A percentile compares a stretch with the other conserved stretches of the same genome.
These are phyloP conservation scores for Agrochola macilenta DNA, from an alignment of 2,888 invertebrate genomes.

Conservation along the genomic window DNA sequence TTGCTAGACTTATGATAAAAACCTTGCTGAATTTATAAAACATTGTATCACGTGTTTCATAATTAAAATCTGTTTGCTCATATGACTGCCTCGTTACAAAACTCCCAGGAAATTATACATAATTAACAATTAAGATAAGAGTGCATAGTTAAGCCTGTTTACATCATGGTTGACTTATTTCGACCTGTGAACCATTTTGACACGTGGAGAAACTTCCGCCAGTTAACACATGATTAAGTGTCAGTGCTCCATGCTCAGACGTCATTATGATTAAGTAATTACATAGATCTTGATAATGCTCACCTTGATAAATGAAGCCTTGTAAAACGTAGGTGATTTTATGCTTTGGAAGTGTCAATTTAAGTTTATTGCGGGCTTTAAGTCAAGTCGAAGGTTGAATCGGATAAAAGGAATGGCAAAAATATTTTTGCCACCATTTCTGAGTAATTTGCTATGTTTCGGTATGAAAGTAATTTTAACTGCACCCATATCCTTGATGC, in stretches of 20 bases:
- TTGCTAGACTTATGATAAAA: background rate
- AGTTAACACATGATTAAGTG: background rate
- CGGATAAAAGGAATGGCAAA: background rate
- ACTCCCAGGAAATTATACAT: slow-evolving; percentile 3
- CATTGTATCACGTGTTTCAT: background rate
- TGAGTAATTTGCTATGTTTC: background rate
- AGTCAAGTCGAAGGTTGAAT: background rate
- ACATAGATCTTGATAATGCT: too few relatives aligned
- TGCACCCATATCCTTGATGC: background rate
- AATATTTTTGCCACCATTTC: background rate
- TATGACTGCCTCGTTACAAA: background rate
- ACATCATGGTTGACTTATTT: slow-evolving; percentile 10
- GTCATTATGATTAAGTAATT: background rate
- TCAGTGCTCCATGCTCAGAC: background rate
- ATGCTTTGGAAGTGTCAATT: background rate
- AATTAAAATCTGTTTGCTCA: background rate
- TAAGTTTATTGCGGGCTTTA: background rate
- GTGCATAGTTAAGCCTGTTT: background rate
- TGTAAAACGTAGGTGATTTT: background rate
- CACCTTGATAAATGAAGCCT: background rate
- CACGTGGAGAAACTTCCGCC: background rate
- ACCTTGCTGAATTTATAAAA: background rate
- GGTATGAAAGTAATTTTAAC: background rate
- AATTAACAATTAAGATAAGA: slow-evolving; percentile 6
- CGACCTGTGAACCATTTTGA: slow-evolving; percentile 28